These are phyloP conservation scores for Elaphurus davidianus DNA, from an alignment of 2,113 vertebrate genomes.

Conservation along the genomic window DNA sequence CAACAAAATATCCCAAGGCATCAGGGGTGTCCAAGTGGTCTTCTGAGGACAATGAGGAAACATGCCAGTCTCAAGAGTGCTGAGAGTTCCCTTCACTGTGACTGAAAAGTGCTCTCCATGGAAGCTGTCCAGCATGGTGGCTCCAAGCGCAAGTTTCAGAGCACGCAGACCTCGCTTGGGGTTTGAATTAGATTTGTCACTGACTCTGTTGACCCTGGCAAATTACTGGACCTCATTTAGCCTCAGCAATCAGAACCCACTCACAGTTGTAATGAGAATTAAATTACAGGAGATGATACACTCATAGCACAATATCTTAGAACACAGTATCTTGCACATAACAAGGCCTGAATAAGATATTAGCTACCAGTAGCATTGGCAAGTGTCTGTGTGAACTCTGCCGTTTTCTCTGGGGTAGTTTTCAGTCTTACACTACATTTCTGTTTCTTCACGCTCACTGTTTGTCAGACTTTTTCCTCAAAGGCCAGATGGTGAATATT, in stretches of 20 bases:
- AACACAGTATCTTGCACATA: too few species aligned
- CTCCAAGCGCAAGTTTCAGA: rapidly evolving
- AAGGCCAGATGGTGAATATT: background rate
- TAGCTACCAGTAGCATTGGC: background rate
- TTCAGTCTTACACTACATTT: background rate
- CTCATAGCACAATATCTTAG: background rate
- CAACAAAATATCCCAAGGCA: background rate
- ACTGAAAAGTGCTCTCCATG: background rate
- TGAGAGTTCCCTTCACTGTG: background rate
- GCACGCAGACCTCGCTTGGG: background rate
- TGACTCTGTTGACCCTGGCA: background rate
- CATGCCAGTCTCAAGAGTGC: rapidly evolving
- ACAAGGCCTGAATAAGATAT: background rate
- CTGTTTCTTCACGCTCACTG: background rate
- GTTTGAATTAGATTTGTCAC: background rate
- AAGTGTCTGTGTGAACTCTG: background rate
- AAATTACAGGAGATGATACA: rapidly evolving
- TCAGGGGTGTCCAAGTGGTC: rapidly evolving
- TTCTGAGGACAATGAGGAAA: background rate
- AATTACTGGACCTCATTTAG: background rate
- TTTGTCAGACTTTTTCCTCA: background rate
- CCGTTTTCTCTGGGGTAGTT: background rate
- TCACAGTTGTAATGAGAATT: background rate
- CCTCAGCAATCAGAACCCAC: background rate
- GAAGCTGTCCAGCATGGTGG: background rate